phyloP scores from a whole-genome alignment of 1,140 invertebrate species.

The Listronotus bonariensis region DNA sequence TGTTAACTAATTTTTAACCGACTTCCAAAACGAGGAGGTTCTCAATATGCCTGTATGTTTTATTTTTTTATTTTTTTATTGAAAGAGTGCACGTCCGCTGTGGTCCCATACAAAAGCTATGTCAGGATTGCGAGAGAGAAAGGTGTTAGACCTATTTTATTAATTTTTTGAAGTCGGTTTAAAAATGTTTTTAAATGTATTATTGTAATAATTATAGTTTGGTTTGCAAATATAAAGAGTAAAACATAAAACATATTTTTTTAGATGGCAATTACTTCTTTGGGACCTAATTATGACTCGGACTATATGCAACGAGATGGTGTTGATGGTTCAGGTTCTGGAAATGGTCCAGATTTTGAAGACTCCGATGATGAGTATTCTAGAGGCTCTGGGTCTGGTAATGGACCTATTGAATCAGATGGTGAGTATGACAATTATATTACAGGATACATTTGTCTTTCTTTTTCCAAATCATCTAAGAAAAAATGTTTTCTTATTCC shows the following conservation, averaged over 20 bases:
- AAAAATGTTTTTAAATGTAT: no score
- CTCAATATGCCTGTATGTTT: no score
- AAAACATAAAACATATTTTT: no score
- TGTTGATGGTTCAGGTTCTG: constrained; percentile 53
- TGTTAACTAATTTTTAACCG: no score
- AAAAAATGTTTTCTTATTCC: background rate
- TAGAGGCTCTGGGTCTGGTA: constrained; percentile 50
- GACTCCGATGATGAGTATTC: constrained; percentile 44
- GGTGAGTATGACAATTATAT: constrained; percentile 22
- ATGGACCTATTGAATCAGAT: constrained; percentile 38
- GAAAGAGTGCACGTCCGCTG: no score
- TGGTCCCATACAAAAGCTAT: no score
- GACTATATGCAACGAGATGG: constrained; percentile 52
- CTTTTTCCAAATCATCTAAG: background rate
- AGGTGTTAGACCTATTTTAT: no score
- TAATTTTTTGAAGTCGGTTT: no score
- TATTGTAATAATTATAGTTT: background rate
- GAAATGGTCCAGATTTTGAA: constrained; percentile 46
- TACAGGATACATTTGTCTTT: background rate
- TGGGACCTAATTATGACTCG: constrained; percentile 47
- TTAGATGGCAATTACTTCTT: constrained; percentile 50
- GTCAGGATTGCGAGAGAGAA: no score
- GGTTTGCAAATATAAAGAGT: no score
- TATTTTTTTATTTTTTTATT: no score
- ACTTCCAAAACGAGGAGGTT: no score